Evolutionary conservation across 1,140 invertebrate genomes (phyloP).

Genomic region (Homarus americanus): DNA sequence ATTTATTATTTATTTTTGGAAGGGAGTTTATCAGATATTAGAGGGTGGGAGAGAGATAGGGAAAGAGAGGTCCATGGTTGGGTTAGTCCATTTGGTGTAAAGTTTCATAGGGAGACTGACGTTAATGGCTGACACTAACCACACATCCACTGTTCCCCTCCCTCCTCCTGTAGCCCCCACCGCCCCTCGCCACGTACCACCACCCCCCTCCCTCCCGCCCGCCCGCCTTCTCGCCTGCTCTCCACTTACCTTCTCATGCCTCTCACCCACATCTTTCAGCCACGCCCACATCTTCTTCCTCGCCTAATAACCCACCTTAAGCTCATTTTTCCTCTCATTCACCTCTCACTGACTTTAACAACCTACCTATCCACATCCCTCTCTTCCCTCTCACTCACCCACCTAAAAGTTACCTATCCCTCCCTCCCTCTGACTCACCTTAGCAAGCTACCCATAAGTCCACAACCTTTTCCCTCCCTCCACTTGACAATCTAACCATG

Average conservation of each 20-base stretch:
- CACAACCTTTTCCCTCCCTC: neutral
- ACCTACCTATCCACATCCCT: neutral
- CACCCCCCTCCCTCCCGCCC: neutral
- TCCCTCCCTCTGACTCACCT: neutral
- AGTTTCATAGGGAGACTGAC: conserved; percentile 6
- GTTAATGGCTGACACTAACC: conserved; percentile 10
- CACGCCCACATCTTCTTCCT: no score
- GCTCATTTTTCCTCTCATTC: neutral
- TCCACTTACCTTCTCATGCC: neutral
- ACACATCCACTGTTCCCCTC: neutral
- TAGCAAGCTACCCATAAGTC: neutral
- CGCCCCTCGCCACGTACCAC: neutral
- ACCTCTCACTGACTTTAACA: neutral
- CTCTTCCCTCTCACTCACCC: neutral
- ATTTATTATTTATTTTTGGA: no score
- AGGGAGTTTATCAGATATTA: no score
- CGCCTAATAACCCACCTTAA: neutral
- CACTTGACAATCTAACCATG: neutral
- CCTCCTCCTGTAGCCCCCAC: neutral
- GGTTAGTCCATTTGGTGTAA: conserved; percentile 14
- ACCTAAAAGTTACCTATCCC: neutral
- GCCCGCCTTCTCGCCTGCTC: neutral
- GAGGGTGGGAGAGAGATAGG: no score
- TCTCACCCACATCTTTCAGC: no score
- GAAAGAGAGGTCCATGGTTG: neutral